Evolutionary conservation across 2,888 invertebrate species (phyloP).

Genomic region (Odontocerum albicorne): DNA sequence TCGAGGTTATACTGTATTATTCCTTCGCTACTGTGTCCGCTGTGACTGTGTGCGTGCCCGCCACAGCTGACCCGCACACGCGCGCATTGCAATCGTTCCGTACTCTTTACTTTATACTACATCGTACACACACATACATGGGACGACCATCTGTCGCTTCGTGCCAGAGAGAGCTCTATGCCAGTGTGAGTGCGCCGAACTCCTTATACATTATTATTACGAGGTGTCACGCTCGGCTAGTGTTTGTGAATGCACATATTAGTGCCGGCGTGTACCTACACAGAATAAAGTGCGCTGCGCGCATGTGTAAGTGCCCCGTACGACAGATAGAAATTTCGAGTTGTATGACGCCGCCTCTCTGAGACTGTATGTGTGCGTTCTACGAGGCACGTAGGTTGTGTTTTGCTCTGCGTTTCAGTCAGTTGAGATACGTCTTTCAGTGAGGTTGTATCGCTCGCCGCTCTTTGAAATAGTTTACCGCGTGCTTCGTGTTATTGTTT

Average conservation of each 20-base stretch:
- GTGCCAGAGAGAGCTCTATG: conserved; percentile 11
- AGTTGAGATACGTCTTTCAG: conserved; percentile 15
- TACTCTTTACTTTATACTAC: too few species aligned
- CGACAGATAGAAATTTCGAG: too few species aligned
- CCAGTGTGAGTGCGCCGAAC: conserved; percentile 4
- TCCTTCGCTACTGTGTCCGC: conserved; percentile 21
- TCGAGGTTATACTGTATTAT: too few species aligned
- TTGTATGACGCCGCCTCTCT: too few species aligned
- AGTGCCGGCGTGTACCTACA: background rate
- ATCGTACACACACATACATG: too few species aligned
- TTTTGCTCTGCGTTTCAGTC: conserved; percentile 16
- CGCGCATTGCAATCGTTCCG: conserved; percentile 2
- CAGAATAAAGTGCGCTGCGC: background rate
- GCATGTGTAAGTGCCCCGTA: background rate
- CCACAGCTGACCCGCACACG: conserved; percentile 16
- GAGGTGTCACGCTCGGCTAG: conserved; percentile 17
- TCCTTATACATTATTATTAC: conserved; percentile 2
- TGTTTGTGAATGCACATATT: conserved; percentile 17
- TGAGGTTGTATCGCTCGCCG: conserved; percentile 1
- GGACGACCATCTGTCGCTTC: conserved; percentile 20
- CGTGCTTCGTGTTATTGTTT: conserved; percentile 26
- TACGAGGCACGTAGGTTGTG: conserved; percentile 25
- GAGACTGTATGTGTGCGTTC: conserved; percentile 10
- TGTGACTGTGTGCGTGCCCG: conserved; percentile 10
- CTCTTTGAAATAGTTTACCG: conserved; percentile 1